Evolutionary conservation across 1,140 invertebrate genomes (phyloP).

Genomic region (Panulirus ornatus): DNA sequence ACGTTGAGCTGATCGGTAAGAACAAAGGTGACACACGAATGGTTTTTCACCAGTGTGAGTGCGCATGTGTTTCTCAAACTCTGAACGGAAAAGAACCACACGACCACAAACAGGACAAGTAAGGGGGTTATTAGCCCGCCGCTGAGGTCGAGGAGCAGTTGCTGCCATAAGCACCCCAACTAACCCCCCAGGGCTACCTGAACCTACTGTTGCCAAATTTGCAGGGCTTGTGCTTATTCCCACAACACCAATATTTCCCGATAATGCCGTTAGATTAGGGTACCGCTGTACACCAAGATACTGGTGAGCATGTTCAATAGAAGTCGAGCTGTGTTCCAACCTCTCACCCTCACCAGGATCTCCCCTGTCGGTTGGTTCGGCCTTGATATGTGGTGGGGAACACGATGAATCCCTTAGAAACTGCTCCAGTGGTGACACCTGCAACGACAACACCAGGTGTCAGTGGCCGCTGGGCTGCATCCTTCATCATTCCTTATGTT

Average conservation of each 20-base stretch:
- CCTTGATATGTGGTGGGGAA: conserved; percentile 53
- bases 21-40: conserved; percentile 77
- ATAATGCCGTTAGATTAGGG: conserved; percentile 38
- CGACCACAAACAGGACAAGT: conserved; percentile 74
- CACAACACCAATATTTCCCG: conserved; percentile 43
- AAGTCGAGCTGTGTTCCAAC: background rate
- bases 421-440: conserved; percentile 69
- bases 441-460: conserved; percentile 67
- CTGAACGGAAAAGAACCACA: conserved; percentile 73
- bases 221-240: conserved; percentile 22
- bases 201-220: conserved; percentile 9
- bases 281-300: conserved; percentile 28
- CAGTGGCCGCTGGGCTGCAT: conserved; percentile 61
- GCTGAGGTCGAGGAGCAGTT: conserved; percentile 36
- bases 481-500: conserved; percentile 4
- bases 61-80: conserved; percentile 76
- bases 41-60: conserved; percentile 77
- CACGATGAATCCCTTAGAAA: conserved; percentile 48
- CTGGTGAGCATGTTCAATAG: background rate
- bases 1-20: conserved; percentile 72
- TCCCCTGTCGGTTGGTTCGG: conserved; percentile 32
- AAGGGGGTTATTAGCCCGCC: conserved; percentile 65
- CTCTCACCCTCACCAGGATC: conserved; percentile 21
- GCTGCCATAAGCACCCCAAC: conserved; percentile 60
- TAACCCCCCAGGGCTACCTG: conserved; percentile 35